Evolutionary conservation across 1,140 invertebrate genomes (phyloP), one percentile per base, ranked within the genome.

Genomic region (Polypedilum pembai): DNA sequence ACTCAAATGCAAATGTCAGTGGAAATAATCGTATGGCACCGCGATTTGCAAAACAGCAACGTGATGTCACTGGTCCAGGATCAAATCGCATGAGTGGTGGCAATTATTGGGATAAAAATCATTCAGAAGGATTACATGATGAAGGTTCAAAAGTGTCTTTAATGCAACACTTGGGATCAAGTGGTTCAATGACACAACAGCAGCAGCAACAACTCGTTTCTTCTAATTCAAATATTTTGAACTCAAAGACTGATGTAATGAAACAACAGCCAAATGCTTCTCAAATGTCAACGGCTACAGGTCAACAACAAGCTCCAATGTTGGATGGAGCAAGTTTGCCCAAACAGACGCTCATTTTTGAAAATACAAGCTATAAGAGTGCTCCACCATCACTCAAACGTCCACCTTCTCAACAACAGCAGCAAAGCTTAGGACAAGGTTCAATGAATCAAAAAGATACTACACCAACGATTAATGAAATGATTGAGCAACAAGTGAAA

Each of bases 331-430:
- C 89, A 0, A 90, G 89, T 5, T 87, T 91, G 1, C 91, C 92
- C 0, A 92, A 94, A 15, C 91, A 94, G 79, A 95, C 93, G 0
- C 90, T 95, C 41, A 94, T 95, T 75, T 95, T 95, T 80, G 94
- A 95, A 80, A 95, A 95, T 81, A 95, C 93, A 0, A 95, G 95
- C 80, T 94, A 92, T 79, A 92, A 92, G 83, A 87, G 88, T 75
- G 81, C 82, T 79, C 88, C 85, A 81, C 88, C 85, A 81, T 86
- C 79, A 80, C 81, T 1, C 83, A 85, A 75, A 82, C 73, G 75
- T 5, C 75, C 74, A 33, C 24, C 66, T 33, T 33, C 24, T 33
- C 24, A 33, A 33, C 24, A 10, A 2, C 63, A 56, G 8, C 65
- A 69, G 33, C 40, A 21, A 33, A 12, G 8, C 40, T 12, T n/a